Percentiles rank a stretch among this genome's conserved stretches.
phyloP scores from a whole-genome alignment of 1,140 invertebrate genomes.

The Aporrectodea caliginosa region DNA sequence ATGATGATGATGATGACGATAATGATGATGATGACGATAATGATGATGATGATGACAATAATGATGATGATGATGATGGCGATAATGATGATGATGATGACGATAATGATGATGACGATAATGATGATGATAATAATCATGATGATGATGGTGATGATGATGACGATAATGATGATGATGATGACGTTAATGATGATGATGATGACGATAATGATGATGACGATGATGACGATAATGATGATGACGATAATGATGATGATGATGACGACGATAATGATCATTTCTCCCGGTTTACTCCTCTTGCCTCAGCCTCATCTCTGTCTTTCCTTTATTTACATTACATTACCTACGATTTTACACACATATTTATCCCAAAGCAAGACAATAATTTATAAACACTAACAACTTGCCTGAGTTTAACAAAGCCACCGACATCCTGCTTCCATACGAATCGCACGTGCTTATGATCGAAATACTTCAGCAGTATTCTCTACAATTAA shows the following conservation, averaged over 20 bases:
- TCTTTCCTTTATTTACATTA: not conserved
- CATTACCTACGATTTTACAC: not conserved
- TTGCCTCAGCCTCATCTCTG: no score
- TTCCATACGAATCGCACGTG: slow-evolving; percentile 28
- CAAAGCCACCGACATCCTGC: not conserved
- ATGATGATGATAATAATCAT: not conserved
- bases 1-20: slow-evolving; percentile 1
- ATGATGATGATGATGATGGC: not conserved
- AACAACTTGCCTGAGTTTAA: slow-evolving; percentile 16
- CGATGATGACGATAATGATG: not conserved
- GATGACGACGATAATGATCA: not conserved
- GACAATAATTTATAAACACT: not conserved
- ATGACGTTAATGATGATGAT: not conserved
- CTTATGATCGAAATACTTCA: slow-evolving; percentile 26
- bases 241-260: not conserved
- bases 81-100: not conserved
- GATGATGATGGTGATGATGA: not conserved
- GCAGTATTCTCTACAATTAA: slow-evolving; percentile 6
- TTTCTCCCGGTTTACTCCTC: no score
- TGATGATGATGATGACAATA: not conserved
- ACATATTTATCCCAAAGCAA: not conserved
- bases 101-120: not conserved
- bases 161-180: not conserved
- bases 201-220: not conserved
- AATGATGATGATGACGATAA: not conserved